Conservation (phyloP, 2,888 invertebrate species). For the Cerastis leucographa region DNA sequence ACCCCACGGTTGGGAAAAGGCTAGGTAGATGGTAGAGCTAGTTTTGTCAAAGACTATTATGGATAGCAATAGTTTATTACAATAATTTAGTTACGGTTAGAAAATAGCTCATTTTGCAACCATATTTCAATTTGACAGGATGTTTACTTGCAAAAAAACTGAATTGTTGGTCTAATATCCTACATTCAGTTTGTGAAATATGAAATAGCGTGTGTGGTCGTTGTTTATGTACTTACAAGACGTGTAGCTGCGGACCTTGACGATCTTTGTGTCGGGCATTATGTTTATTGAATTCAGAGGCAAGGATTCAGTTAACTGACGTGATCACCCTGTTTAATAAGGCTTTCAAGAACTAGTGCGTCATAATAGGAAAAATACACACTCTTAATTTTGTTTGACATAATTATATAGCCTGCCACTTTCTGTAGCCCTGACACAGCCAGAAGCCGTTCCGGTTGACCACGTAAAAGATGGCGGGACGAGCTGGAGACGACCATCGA, state of each 20-base stretch:
- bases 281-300: neutral
- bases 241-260: neutral
- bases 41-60: neutral
- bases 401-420: no score
- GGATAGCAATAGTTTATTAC: slow-evolving; percentile 8
- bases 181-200: slow-evolving; percentile 32
- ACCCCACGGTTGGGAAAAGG: no score
- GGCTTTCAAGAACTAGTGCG: neutral
- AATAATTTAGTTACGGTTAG: slow-evolving; percentile 14
- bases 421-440: no score
- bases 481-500: no score
- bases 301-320: neutral
- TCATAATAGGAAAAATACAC: neutral
- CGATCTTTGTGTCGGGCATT: neutral
- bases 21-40: neutral
- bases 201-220: neutral
- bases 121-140: slow-evolving; percentile 16
- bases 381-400: no score
- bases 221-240: neutral
- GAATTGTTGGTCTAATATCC: slow-evolving; percentile 12
- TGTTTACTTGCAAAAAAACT: slow-evolving; percentile 1
- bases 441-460: no score
- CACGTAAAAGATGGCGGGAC: no score
- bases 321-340: neutral
- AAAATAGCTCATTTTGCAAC: slow-evolving; percentile 20